A percentile compares a stretch with the other conserved stretches of the same genome.
Evolutionary conservation across 2,888 invertebrate genomes (phyloP).

Genomic region (Dicycla oo): DNA sequence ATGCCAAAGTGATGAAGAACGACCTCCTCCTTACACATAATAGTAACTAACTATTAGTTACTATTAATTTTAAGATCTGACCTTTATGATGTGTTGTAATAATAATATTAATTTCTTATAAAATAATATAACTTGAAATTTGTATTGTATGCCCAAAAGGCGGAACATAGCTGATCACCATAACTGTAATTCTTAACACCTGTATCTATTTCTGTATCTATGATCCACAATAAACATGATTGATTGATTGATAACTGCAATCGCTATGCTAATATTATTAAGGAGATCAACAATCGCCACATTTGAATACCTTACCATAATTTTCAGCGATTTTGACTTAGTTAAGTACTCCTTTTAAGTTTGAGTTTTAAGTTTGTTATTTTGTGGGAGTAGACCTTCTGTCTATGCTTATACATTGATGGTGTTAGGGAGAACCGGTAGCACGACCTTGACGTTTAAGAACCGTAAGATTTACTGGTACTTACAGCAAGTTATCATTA

Average conservation of each 20-base stretch:
- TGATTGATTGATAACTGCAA: too few species aligned
- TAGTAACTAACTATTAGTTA: background rate
- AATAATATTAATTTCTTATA: too few species aligned
- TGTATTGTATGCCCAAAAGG: too few species aligned
- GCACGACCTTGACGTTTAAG: constrained; percentile 2
- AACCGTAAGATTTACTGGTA: constrained; percentile 2
- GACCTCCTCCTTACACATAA: background rate
- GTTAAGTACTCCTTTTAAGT: background rate
- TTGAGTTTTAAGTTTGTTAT: background rate
- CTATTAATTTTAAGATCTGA: too few species aligned
- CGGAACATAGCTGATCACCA: too few species aligned
- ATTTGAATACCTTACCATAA: background rate
- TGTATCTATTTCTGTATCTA: too few species aligned
- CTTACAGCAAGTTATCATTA: constrained; percentile 1
- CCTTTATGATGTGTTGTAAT: too few species aligned
- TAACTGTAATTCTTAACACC: too few species aligned
- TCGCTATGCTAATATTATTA: background rate
- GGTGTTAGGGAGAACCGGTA: background rate
- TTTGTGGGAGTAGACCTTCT: background rate
- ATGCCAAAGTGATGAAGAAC: background rate
- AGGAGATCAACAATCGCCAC: too few species aligned
- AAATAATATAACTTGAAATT: too few species aligned
- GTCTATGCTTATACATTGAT: background rate
- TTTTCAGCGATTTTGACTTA: background rate
- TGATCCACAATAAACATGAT: too few species aligned